Base-by-base conservation (phyloP, 2,888 invertebrate genomes). In the Hemistola chrysoprasaria region DNA sequence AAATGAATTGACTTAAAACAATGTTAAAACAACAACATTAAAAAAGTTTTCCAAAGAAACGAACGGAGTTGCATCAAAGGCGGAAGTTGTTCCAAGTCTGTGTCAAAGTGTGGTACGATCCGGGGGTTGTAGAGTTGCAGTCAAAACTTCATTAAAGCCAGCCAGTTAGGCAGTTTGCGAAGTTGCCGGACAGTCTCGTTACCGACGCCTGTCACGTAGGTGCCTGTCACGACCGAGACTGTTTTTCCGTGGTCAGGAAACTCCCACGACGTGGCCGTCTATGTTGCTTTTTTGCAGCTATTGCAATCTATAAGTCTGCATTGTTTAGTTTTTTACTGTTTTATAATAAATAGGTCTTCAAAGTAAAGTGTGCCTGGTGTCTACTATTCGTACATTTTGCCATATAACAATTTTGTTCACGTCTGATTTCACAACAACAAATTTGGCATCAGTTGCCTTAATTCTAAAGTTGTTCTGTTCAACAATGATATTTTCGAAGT, bases 161-260 rank as follows among this genome's bases (percentile, higher is more conserved):
- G 66, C 68, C 69, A 68, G 71, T 65, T 62, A 65, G 68, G 69
- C 73, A 73, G 73, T 72, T 76, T 66, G 74, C 64, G 56, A 65
- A 52, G 61, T 54, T 37, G 48, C 53, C 56, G 53, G 53, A 40
- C 44, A 50, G 50, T 50, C 61, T 61, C 40, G 60, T 71, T 75
- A 64, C 45, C 42, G 37, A 80, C 53, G 59, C 77, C 40, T 42
- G 70, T 74, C 83, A 82, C 83, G 83, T 82, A 49, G 66, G 46
- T 40, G 45, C 55, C 57, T 65, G 72, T 71, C 77, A 68, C 72
- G 71, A 60, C 50, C 53, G 56, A 52, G 59, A 62, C 63, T 70
- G 74, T 75, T 77, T 74, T 78, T 76, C 75, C 70, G 65, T 69
- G 74, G 75, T 70, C 74, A 74, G 71, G 71, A 74, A 74, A 71